Base-by-base conservation (phyloP, 2,888 invertebrate species). In the Eristalis pertinax region DNA sequence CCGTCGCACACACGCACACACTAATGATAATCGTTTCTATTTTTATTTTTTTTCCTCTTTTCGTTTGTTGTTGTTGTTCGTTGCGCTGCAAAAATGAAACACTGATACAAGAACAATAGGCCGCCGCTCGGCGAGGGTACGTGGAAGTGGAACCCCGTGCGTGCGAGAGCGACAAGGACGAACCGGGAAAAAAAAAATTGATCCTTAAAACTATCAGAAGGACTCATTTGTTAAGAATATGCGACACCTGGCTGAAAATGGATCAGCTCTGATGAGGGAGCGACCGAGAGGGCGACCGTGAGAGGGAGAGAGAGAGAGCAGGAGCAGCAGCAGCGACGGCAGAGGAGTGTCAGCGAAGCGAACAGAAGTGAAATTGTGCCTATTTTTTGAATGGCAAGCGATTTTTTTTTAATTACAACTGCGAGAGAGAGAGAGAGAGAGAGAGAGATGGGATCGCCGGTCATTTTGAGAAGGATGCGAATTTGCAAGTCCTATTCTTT, bases 181-280 rank as follows among this genome's bases (percentile, higher is more conserved):
- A 32, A 10, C 32, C n/a, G n/a, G n/a, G n/a, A n/a, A n/a, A n/a
- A n/a, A n/a, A n/a, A 32, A 32, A 32, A 32, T 32, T 19, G 69
- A 67, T n/a, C 58, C 72, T 76, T 32, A 65, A 74, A 73, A 67
- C 81, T 75, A 50, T 50, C 8, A 77, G 73, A 77, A 74, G 77
- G 64, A 85, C 77, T 85, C 82, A 85, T 85, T 85, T 82, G 76
- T 69, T 82, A 77, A 77, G 76, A 82, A 77, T 64, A 15, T 76
- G 73, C 77, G 82, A 85, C 85, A 85, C 85, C 85, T 85, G 85
- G 85, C 60, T 35, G 19, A 41, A 19, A 35, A 81, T 68, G 63
- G 72, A 80, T 64, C 70, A 13, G 62, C 62, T 68, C 32, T 5
- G 19, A 22, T 22, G 24, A 13, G 32, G 32, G 8, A 32, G 60